These are phyloP conservation scores for Pao palembangensis DNA, from an alignment of 2,113 vertebrate genomes.

Conservation along the genomic window DNA sequence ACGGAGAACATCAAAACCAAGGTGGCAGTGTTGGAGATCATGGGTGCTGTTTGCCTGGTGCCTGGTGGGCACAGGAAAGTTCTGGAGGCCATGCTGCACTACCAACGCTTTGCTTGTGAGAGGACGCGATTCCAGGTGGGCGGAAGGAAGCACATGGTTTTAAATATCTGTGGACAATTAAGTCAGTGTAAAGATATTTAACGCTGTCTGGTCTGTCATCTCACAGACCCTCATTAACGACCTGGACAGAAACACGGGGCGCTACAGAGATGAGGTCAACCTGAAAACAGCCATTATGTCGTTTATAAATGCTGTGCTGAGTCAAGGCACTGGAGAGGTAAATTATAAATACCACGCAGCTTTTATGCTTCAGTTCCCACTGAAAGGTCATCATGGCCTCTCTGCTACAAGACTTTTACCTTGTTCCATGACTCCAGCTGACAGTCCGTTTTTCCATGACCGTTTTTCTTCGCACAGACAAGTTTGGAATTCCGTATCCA, in stretches of 20 bases:
- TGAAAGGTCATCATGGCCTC: not conserved
- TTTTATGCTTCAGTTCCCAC: not conserved
- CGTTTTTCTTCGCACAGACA: slow-evolving; percentile 67
- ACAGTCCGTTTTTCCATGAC: too few relatives aligned
- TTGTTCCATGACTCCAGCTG: not conserved
- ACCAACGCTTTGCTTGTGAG: slow-evolving; percentile 94
- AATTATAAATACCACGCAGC: slow-evolving; percentile 11
- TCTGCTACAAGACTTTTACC: not conserved
- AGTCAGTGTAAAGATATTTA: slow-evolving; percentile 2
- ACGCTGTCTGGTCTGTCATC: slow-evolving; percentile 5
- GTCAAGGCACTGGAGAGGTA: slow-evolving; percentile 96
- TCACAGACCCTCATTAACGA: slow-evolving; percentile 92
- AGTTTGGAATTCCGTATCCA: slow-evolving; percentile 98
- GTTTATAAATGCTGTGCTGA: slow-evolving; percentile 97
- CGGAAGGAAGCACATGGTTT: not conserved
- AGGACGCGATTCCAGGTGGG: slow-evolving; percentile 95
- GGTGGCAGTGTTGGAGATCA: slow-evolving; percentile 97
- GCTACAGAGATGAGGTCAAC: slow-evolving; percentile 96
- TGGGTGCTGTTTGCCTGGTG: slow-evolving; percentile 98
- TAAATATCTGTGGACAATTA: not conserved
- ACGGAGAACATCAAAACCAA: slow-evolving; percentile 97
- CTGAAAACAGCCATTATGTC: slow-evolving; percentile 99
- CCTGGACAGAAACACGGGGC: slow-evolving; percentile 91
- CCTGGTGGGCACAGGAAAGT: slow-evolving; percentile 96
- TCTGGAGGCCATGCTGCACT: slow-evolving; percentile 96